phyloP scores from a whole-genome alignment of 2,888 invertebrate species.

The Phymatocera aterrima region DNA sequence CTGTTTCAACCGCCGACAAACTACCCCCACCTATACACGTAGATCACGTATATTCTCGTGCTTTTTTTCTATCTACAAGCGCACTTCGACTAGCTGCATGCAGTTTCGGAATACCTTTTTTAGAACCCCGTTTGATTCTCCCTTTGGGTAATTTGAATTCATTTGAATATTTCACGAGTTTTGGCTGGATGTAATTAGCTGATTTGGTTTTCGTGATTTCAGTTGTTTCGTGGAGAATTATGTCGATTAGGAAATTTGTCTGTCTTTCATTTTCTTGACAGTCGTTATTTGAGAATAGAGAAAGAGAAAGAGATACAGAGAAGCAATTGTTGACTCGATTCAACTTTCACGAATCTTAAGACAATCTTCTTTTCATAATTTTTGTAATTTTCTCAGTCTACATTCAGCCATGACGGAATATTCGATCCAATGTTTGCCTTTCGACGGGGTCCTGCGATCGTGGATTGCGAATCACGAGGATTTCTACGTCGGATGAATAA shows the following conservation, averaged over 20 bases:
- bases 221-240: no score
- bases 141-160: neutral
- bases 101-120: neutral
- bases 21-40: slow-evolving; percentile 14
- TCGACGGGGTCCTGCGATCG: neutral
- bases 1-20: slow-evolving; percentile 32
- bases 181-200: no score
- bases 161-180: neutral
- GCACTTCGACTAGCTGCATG: neutral
- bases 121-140: neutral
- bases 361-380: neutral
- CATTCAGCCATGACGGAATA: neutral
- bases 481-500: slow-evolving; percentile 2
- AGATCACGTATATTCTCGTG: neutral
- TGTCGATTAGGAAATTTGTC: no score
- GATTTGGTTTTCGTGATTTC: no score
- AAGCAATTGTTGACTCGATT: neutral
- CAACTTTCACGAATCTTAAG: neutral
- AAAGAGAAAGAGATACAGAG: no score
- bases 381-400: neutral
- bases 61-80: neutral
- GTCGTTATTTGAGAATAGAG: no score
- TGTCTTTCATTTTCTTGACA: neutral
- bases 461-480: neutral
- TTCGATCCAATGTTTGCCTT: neutral